Evolutionary conservation across 2,113 vertebrate genomes (phyloP), one percentile per base, ranked within the genome.

Genomic region (Pelobates fuscus): DNA sequence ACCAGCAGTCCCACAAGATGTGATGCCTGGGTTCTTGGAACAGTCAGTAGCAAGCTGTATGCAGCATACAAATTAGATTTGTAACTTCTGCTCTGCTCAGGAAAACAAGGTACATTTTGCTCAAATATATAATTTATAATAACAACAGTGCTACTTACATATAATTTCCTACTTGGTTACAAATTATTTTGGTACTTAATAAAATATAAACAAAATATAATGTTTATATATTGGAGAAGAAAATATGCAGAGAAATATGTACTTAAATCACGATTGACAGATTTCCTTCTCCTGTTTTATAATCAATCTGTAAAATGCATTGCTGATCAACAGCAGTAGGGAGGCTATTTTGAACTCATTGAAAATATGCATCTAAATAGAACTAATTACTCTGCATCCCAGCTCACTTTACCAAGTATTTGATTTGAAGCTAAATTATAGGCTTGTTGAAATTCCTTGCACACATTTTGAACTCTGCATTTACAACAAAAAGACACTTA

Each of bases 1-100:
- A 25, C 29, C 71, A 75, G 71, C 63, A 67, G 63, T 66, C 64
- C 54, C 32, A 21, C 55, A 75, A 67, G 58, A 54, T 74, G 71
- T 58, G 62, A 75, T 65, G 71, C 55, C 29, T 73, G 25, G 46
- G 17, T 49, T 26, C 30, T 43, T 67, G 72, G 72, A 75, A 67
- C 63, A 75, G 64, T 43, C 54, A 59, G 49, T 59, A 67, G 29
- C 72, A 75, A 14, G 25, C 30, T 75, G 62, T 24, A 49, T 67
- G 63, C 54, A 17, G 72, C 72, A 75, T 75, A 75, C 46, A 18
- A 75, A 67, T 75, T 29, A 63, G 30, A 11, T 24, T 29, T 25
- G 29, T 20, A 17, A 49, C 44, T 46, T 46, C 17, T 46, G 3
- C 5, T 49, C 3, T 49, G 17, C 44, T 23, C 55, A 66, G 54